phyloP scores from a whole-genome alignment of 2,113 vertebrate species.

The Dendropsophus ebraccatus region DNA sequence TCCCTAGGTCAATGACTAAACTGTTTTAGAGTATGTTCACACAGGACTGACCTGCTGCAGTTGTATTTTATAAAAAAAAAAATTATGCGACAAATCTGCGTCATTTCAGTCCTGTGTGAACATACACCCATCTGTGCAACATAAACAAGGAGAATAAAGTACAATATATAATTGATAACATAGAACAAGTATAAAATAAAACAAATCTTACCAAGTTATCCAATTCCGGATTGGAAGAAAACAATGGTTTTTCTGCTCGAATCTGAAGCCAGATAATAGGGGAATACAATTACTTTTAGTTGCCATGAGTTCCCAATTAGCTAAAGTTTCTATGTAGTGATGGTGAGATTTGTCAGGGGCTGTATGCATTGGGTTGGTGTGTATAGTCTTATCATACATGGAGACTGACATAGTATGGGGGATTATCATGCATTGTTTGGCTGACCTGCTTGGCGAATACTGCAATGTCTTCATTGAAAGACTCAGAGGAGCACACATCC shows the following conservation, averaged over 20 bases:
- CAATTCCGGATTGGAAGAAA: slow-evolving; percentile 99
- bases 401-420: neutral
- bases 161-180: too few relatives aligned
- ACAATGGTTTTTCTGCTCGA: slow-evolving; percentile 98
- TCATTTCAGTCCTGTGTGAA: too few relatives aligned
- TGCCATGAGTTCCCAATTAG: slow-evolving; percentile 63
- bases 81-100: too few relatives aligned
- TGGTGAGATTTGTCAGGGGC: too few relatives aligned
- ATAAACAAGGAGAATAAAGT: too few relatives aligned
- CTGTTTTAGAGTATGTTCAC: slow-evolving; percentile 11
- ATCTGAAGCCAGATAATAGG: slow-evolving; percentile 83
- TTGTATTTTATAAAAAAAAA: too few relatives aligned
- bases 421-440: slow-evolving; percentile 68
- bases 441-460: slow-evolving; percentile 99
- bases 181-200: too few relatives aligned
- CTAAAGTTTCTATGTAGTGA: neutral
- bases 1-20: slow-evolving; percentile 64
- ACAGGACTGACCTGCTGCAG: too few relatives aligned
- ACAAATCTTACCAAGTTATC: slow-evolving; percentile 96
- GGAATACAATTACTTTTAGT: slow-evolving; percentile 30
- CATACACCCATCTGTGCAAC: too few relatives aligned
- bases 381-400: slow-evolving; percentile 31
- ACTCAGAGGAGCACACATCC: slow-evolving; percentile 98
- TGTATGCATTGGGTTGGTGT: neutral
- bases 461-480: slow-evolving; percentile 99